Percentiles rank a stretch among this genome's conserved stretches.
Conservation (phyloP, 2,113 vertebrate genomes). For the Odontophorus gujanensis region DNA sequence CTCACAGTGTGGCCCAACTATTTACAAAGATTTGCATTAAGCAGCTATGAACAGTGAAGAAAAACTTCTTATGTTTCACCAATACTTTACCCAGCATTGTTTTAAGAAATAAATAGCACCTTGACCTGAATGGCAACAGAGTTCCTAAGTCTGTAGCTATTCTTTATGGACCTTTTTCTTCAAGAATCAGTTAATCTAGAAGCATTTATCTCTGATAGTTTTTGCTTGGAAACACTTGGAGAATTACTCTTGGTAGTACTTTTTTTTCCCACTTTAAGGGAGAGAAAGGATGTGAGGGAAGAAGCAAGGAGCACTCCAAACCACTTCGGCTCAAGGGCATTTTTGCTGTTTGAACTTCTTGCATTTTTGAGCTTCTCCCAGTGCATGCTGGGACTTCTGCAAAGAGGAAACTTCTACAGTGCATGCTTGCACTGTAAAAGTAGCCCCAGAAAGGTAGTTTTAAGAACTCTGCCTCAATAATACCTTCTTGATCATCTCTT, state of each 20-base stretch:
- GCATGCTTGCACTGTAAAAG: background rate
- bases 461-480: background rate
- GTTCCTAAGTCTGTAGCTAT: background rate
- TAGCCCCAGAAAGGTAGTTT: fast-evolving
- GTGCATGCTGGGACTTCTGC: background rate
- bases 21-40: background rate
- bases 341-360: background rate
- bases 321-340: fast-evolving
- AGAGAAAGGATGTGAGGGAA: background rate
- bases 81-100: background rate
- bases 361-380: background rate
- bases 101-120: background rate
- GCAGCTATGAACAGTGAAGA: background rate
- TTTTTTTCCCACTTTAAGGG: background rate
- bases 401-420: background rate
- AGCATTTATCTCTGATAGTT: background rate
- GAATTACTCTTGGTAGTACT: background rate
- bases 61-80: background rate
- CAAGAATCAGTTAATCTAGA: background rate
- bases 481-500: background rate
- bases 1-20: background rate
- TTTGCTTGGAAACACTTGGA: background rate
- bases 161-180: background rate
- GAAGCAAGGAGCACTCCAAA: background rate
- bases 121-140: background rate